phyloP scores from a whole-genome alignment of 64 coral and sea anemone genomes.

The Dendronephthya gigantea region DNA sequence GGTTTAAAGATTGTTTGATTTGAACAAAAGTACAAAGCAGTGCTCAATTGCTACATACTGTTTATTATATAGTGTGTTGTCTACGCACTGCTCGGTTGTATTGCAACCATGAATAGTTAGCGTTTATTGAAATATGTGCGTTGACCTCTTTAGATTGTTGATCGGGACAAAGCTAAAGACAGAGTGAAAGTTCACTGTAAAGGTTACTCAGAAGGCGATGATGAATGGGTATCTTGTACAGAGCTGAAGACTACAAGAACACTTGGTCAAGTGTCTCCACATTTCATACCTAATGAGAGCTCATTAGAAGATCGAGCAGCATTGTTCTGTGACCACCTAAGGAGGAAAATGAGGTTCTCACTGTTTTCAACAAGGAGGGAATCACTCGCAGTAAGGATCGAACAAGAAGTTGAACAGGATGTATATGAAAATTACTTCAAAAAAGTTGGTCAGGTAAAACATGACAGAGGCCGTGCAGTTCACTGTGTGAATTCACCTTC shows the following conservation, averaged over 20 bases:
- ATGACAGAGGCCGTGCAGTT: neutral
- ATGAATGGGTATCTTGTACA: slow-evolving; percentile 25
- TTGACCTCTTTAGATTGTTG: neutral
- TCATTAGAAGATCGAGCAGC: slow-evolving; percentile 10
- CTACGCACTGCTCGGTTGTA: neutral
- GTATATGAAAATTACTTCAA: neutral
- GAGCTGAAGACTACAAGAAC: neutral
- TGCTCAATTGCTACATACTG: too few species aligned
- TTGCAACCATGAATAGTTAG: neutral
- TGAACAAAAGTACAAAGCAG: too few species aligned
- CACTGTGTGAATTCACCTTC: neutral
- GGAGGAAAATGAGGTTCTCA: neutral
- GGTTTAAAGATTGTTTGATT: too few species aligned
- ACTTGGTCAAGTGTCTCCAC: slow-evolving; percentile 5
- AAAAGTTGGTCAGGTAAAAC: neutral
- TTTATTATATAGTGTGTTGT: too few species aligned
- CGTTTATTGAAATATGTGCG: neutral
- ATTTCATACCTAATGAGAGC: neutral
- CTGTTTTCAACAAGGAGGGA: slow-evolving; percentile 8
- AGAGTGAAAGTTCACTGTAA: slow-evolving; percentile 26
- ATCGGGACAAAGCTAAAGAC: slow-evolving; percentile 17
- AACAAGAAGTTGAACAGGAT: neutral
- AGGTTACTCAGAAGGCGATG: slow-evolving; percentile 2
- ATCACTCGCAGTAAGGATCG: slow-evolving; percentile 11
- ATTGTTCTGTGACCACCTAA: neutral